A percentile compares a stretch with the other conserved stretches of the same genome.
Evolutionary conservation across 2,888 invertebrate species (phyloP).

Genomic region (Epicampocera succincta): DNA sequence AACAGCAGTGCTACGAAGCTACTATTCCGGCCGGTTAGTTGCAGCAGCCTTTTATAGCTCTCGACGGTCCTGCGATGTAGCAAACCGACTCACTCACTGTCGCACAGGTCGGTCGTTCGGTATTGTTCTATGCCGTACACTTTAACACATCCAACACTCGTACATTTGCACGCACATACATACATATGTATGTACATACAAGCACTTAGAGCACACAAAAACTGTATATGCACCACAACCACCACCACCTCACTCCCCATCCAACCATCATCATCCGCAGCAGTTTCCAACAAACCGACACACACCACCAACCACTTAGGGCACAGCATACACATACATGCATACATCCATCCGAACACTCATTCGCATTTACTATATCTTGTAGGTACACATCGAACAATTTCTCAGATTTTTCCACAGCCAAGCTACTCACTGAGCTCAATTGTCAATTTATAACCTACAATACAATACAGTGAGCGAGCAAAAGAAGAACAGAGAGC

Average conservation of each 20-base stretch:
- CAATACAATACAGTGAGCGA: slow-evolving; percentile 4
- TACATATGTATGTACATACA: too few species aligned
- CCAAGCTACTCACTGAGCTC: slow-evolving; percentile 63
- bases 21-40: slow-evolving; percentile 69
- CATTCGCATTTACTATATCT: slow-evolving; percentile 1
- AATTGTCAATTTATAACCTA: slow-evolving; percentile 53
- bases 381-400: slow-evolving; percentile 26
- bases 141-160: slow-evolving; percentile 13
- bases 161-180: slow-evolving; percentile 17
- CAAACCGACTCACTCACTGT: slow-evolving; percentile 64
- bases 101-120: slow-evolving; percentile 56
- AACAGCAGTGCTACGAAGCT: slow-evolving; percentile 70
- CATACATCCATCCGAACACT: too few species aligned
- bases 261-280: neutral
- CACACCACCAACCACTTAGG: slow-evolving; percentile 17
- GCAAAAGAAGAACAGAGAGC: slow-evolving; percentile 29
- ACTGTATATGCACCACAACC: slow-evolving; percentile 41
- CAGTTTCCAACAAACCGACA: neutral
- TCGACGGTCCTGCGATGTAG: slow-evolving; percentile 54
- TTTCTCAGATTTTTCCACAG: slow-evolving; percentile 59
- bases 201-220: slow-evolving; percentile 41
- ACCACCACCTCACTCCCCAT: slow-evolving; percentile 33
- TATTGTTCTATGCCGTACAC: slow-evolving; percentile 57
- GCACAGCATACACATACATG: neutral
- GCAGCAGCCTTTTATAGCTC: slow-evolving; percentile 67